phyloP scores from a whole-genome alignment of 2,888 invertebrate species.

The Cloeon dipterum region DNA sequence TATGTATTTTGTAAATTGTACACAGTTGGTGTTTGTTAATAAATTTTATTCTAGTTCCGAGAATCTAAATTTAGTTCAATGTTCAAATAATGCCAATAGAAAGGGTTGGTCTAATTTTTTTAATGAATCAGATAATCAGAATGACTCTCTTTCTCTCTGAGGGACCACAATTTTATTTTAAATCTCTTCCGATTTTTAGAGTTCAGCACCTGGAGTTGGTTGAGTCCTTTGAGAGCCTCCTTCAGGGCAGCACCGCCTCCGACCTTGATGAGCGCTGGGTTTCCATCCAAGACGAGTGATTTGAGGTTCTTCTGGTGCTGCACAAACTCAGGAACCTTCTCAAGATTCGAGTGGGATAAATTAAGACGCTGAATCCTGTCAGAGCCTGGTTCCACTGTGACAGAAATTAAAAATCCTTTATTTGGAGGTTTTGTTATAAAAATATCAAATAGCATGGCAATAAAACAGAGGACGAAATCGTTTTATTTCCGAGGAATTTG shows the following conservation, averaged over 20 bases:
- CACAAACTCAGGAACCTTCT: neutral
- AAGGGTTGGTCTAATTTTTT: no score
- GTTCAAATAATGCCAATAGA: no score
- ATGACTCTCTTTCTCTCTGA: no score
- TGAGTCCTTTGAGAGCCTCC: neutral
- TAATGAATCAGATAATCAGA: no score
- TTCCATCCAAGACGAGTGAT: neutral
- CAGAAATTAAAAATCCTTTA: neutral
- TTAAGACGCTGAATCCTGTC: neutral
- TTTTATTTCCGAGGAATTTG: no score
- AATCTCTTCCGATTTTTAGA: no score
- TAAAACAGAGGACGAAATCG: no score
- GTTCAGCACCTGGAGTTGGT: neutral
- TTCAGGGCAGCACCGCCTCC: neutral
- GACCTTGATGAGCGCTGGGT: neutral
- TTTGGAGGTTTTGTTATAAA: neutral
- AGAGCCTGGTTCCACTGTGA: neutral
- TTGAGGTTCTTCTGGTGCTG: neutral
- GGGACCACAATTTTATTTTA: no score
- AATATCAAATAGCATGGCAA: neutral
- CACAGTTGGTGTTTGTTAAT: no score
- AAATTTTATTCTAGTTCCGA: no score
- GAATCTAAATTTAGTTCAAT: no score
- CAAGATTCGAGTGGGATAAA: neutral
- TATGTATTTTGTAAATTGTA: no score